Conservation (phyloP, 2,797 vertebrate genomes). For the Kryptopterus vitreolus region DNA sequence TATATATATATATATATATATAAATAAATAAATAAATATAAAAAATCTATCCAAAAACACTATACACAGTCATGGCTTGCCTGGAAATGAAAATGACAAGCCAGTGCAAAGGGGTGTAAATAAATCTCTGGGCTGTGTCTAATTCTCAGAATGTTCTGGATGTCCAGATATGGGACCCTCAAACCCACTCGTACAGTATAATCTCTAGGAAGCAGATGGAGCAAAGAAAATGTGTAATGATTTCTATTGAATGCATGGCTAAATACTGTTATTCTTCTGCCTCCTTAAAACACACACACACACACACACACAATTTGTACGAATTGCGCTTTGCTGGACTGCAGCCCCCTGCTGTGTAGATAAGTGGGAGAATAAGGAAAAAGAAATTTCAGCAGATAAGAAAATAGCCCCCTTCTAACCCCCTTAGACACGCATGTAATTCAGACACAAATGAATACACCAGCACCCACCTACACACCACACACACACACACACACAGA, state of each 20-base stretch:
- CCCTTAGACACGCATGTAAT: constrained; percentile 6
- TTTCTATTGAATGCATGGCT: constrained; percentile 22
- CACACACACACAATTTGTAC: constrained; percentile 8
- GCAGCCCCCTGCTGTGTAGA: not conserved
- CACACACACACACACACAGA: constrained; percentile 16
- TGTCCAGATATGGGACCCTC: constrained; percentile 26
- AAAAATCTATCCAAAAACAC: constrained; percentile 16
- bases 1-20: too few species aligned
- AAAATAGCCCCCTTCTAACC: constrained; percentile 6
- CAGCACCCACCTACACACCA: constrained; percentile 4
- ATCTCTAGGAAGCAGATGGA: constrained; percentile 38
- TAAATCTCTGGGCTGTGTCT: constrained; percentile 25
- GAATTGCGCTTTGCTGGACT: constrained; percentile 20
- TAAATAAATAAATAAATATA: too few species aligned
- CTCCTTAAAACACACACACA: constrained; percentile 15
- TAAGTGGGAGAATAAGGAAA: constrained; percentile 29
- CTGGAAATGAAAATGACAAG: constrained; percentile 35
- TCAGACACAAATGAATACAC: constrained; percentile 18
- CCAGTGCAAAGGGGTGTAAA: constrained; percentile 21
- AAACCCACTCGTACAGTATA: constrained; percentile 23
- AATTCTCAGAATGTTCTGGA: constrained; percentile 14
- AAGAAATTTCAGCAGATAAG: constrained; percentile 37
- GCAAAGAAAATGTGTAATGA: constrained; percentile 28
- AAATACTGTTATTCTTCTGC: constrained; percentile 19
- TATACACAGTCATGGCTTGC: constrained; percentile 11